Evolutionary conservation across 2,888 invertebrate genomes (phyloP).

Genomic region (Spatulosminthurus flaviceps): DNA sequence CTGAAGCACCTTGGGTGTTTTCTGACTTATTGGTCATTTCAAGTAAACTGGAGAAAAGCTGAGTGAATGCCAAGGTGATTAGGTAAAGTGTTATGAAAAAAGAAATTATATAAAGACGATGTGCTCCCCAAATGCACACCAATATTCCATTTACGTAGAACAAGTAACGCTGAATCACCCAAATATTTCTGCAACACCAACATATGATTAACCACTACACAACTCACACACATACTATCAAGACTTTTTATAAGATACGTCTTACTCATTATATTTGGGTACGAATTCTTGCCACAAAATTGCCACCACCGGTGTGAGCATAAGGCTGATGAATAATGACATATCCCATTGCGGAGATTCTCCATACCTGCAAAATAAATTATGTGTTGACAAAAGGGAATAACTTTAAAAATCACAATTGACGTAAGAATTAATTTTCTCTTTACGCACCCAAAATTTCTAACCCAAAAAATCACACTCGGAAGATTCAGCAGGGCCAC

Average conservation of each 20-base stretch:
- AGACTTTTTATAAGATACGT: not conserved
- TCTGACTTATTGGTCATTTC: slow-evolving; percentile 31
- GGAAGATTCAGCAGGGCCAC: slow-evolving; percentile 77
- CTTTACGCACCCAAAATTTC: slow-evolving; percentile 76
- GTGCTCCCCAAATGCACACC: slow-evolving; percentile 57
- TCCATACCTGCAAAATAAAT: slow-evolving; percentile 34
- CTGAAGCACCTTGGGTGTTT: not conserved
- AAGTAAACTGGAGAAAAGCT: slow-evolving; percentile 43
- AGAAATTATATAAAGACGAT: slow-evolving; percentile 59
- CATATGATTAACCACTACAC: too few species aligned
- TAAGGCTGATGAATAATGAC: slow-evolving; percentile 56
- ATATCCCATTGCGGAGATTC: slow-evolving; percentile 58
- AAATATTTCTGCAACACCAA: slow-evolving; percentile 54
- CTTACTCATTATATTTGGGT: slow-evolving; percentile 75
- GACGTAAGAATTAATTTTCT: too few species aligned
- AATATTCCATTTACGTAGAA: slow-evolving; percentile 56
- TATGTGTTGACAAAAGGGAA: too few species aligned
- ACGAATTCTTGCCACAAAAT: slow-evolving; percentile 76
- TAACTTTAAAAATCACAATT: too few species aligned
- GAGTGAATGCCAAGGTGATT: slow-evolving; percentile 56
- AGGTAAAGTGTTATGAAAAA: slow-evolving; percentile 59
- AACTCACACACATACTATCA: too few species aligned
- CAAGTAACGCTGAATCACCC: slow-evolving; percentile 58
- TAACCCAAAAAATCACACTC: slow-evolving; percentile 80
- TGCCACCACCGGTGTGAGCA: slow-evolving; percentile 66